A percentile compares a stretch with the other conserved stretches of the same genome.
Evolutionary conservation across 1,140 invertebrate genomes (phyloP).

Genomic region (Zeugodacus cucurbitae): DNA sequence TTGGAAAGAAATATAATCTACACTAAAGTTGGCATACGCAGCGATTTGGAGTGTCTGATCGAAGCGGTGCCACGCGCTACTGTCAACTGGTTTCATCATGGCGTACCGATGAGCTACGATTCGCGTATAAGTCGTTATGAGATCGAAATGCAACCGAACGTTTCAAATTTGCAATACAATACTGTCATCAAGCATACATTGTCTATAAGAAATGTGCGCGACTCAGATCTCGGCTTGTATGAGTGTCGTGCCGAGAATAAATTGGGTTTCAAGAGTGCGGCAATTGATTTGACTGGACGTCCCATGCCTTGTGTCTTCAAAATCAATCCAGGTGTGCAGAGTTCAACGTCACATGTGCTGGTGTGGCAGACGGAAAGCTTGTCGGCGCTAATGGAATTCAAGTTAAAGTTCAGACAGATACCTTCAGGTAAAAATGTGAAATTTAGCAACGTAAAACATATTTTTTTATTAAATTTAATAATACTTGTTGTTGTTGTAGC

Average conservation of each 20-base stretch:
- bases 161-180: constrained; percentile 51
- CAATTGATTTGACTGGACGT: constrained; percentile 70
- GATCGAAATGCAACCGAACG: constrained; percentile 50
- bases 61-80: constrained; percentile 75
- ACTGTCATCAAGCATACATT: constrained; percentile 70
- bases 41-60: constrained; percentile 76
- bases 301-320: constrained; percentile 73
- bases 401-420: constrained; percentile 72
- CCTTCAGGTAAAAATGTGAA: constrained; percentile 51
- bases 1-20: constrained; percentile 75
- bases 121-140: constrained; percentile 69
- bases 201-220: constrained; percentile 75
- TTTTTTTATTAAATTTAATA: not conserved
- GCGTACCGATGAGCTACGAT: constrained; percentile 69
- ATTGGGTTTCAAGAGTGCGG: constrained; percentile 70
- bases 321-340: constrained; percentile 64
- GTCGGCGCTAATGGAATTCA: constrained; percentile 75
- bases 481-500: not conserved
- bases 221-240: constrained; percentile 80
- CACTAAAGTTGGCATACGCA: constrained; percentile 74
- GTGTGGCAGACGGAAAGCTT: constrained; percentile 81
- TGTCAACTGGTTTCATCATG: constrained; percentile 72
- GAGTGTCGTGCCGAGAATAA: constrained; percentile 81
- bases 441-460: not conserved
- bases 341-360: constrained; percentile 70